A percentile compares a stretch with the other conserved stretches of the same genome.
Conservation (phyloP, 2,888 invertebrate species). For the Tridacna crocea region DNA sequence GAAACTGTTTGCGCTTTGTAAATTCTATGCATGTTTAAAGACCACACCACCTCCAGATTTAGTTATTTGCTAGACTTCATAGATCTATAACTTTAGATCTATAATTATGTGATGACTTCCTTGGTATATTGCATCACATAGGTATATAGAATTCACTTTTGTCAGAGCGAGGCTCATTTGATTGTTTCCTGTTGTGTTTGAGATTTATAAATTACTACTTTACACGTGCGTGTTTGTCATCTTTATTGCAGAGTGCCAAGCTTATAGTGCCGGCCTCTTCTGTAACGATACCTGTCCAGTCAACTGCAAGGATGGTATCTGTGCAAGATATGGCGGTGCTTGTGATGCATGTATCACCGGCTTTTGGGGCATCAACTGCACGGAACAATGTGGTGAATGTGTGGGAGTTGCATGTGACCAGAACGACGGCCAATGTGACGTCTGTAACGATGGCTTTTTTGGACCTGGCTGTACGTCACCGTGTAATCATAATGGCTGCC, state of each 20-base stretch:
- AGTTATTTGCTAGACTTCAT: too few relatives aligned
- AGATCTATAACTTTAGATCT: too few relatives aligned
- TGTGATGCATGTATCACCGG: constrained; percentile 41
- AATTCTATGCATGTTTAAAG: too few relatives aligned
- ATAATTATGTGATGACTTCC: too few relatives aligned
- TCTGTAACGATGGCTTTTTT: constrained; percentile 49
- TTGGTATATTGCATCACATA: too few relatives aligned
- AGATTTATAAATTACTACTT: background rate
- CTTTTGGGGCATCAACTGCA: constrained; percentile 43
- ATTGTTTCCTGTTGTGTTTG: too few relatives aligned
- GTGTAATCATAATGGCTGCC: constrained; percentile 39
- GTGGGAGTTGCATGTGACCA: constrained; percentile 36
- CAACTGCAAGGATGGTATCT: constrained; percentile 23
- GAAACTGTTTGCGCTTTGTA: too few relatives aligned
- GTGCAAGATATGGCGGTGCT: constrained; percentile 31
- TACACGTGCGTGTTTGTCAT: background rate
- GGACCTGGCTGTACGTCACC: constrained; percentile 26
- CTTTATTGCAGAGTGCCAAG: background rate
- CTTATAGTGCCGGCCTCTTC: constrained; percentile 18
- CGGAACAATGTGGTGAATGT: constrained; percentile 39
- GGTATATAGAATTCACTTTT: too few relatives aligned
- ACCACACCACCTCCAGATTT: too few relatives aligned
- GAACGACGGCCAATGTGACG: constrained; percentile 30
- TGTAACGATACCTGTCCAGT: constrained; percentile 41
- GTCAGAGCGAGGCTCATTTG: too few relatives aligned